phyloP scores from a whole-genome alignment of 2,888 invertebrate species.

The Lepetodrilus schrolli region DNA sequence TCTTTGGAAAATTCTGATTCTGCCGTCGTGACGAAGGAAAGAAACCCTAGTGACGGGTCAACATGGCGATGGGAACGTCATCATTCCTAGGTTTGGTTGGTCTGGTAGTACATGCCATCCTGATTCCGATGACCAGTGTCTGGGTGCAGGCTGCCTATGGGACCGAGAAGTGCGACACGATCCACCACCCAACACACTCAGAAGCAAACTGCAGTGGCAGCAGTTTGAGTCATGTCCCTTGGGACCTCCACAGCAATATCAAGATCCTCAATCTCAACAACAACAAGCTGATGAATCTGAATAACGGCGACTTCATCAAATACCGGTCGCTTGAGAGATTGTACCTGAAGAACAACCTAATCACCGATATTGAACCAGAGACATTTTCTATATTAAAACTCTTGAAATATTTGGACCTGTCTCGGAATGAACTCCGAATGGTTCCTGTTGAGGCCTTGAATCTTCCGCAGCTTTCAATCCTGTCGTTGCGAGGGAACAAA shows the following conservation, averaged over 20 bases:
- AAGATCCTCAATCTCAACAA: slow-evolving; percentile 56
- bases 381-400: slow-evolving; percentile 52
- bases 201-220: slow-evolving; percentile 59
- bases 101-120: too few relatives aligned
- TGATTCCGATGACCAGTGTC: background rate
- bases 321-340: slow-evolving; percentile 57
- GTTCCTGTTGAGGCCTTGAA: slow-evolving; percentile 51
- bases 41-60: too few relatives aligned
- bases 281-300: slow-evolving; percentile 52
- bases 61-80: too few relatives aligned
- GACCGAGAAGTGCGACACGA: slow-evolving; percentile 2
- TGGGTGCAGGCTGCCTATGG: background rate
- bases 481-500: slow-evolving; percentile 61
- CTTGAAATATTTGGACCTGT: slow-evolving; percentile 53
- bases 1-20: too few relatives aligned
- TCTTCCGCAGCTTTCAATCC: slow-evolving; percentile 46
- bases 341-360: slow-evolving; percentile 58
- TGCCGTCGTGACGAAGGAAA: too few relatives aligned
- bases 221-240: slow-evolving; percentile 53
- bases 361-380: slow-evolving; percentile 46
- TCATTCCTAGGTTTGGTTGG: too few relatives aligned
- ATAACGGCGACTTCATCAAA: slow-evolving; percentile 58
- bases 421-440: slow-evolving; percentile 53
- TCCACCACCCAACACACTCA: slow-evolving; percentile 34
- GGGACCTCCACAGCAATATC: slow-evolving; percentile 59